A percentile compares a stretch with the other conserved stretches of the same genome.
Evolutionary conservation across 2,113 vertebrate genomes (phyloP).

Genomic region (Hydrochoerus hydrochaeris): DNA sequence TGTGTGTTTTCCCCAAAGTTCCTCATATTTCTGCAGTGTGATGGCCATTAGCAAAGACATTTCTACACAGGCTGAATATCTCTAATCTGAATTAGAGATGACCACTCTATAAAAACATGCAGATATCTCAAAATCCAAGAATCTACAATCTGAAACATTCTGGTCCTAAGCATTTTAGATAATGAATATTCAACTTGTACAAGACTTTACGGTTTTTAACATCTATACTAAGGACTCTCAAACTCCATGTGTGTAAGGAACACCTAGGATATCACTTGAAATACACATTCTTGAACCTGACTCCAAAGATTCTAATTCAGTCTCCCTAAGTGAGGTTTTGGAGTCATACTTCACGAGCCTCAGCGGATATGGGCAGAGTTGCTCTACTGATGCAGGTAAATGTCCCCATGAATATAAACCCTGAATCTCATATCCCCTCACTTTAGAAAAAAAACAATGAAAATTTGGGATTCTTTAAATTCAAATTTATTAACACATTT

Average conservation of each 20-base stretch:
- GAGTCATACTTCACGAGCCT: not conserved
- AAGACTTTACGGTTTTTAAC: not conserved
- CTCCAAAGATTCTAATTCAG: not conserved
- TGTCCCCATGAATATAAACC: not conserved
- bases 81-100: not conserved
- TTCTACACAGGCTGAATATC: not conserved
- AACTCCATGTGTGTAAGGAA: not conserved
- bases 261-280: not conserved
- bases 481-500: not conserved
- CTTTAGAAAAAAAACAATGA: not conserved
- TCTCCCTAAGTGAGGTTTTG: not conserved
- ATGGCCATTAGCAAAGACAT: too few species aligned
- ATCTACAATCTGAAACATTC: not conserved
- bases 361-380: not conserved
- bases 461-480: not conserved
- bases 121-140: not conserved
- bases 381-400: not conserved
- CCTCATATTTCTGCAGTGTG: not conserved
- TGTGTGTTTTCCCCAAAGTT: not conserved
- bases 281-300: not conserved
- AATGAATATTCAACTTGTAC: not conserved
- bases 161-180: not conserved
- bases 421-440: not conserved
- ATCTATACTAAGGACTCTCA: not conserved
- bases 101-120: not conserved